These are phyloP conservation scores for Sceloporus tristichus DNA, from an alignment of 2,113 vertebrate genomes.

Conservation along the genomic window DNA sequence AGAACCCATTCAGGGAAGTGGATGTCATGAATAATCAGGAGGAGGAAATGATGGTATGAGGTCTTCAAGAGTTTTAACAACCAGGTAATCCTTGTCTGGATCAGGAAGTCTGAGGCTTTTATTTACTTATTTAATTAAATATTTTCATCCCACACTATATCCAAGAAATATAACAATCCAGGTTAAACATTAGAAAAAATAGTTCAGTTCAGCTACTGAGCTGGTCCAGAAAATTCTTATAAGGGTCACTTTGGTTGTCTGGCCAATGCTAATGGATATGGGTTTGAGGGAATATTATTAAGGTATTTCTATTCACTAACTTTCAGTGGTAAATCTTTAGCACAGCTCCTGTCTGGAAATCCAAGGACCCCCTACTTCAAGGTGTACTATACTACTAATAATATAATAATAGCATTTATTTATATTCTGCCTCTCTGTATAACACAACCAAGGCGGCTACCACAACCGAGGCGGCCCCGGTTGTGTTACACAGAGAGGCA, in stretches of 20 bases:
- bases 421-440: no score
- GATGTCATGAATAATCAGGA: neutral
- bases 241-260: neutral
- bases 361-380: neutral
- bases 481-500: no score
- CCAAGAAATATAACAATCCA: neutral
- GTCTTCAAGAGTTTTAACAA: neutral
- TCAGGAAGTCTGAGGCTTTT: neutral
- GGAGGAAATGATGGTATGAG: neutral
- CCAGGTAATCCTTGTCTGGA: neutral
- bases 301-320: neutral
- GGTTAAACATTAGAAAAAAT: no score
- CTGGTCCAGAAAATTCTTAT: neutral
- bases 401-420: no score
- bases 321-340: neutral
- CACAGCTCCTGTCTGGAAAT: neutral
- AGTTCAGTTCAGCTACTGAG: neutral
- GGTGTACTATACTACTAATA: neutral
- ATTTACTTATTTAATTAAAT: no score
- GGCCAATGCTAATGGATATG: neutral
- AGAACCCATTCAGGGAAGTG: neutral
- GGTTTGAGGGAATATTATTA: neutral
- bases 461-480: no score
- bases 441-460: no score
- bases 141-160: no score